A percentile compares a stretch with the other conserved stretches of the same genome.
Evolutionary conservation across 2,797 vertebrate genomes (phyloP).

Genomic region (Tamandua tetradactyla): DNA sequence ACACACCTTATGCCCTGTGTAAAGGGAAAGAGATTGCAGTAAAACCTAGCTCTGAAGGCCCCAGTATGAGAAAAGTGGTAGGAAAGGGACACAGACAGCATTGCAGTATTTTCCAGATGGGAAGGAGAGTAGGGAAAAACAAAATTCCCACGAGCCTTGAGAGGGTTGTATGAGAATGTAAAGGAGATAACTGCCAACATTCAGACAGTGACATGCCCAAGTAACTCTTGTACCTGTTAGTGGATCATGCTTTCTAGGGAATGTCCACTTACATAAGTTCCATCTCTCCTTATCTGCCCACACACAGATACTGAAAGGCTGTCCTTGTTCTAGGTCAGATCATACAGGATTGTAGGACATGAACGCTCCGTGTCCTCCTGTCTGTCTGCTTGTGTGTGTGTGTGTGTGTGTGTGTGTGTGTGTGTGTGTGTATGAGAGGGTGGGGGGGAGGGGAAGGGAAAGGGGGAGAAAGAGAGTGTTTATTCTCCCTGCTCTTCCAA

Average conservation of each 20-base stretch:
- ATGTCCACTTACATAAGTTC: neutral
- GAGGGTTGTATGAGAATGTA: slow-evolving; percentile 30
- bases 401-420: too few relatives aligned
- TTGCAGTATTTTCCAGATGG: neutral
- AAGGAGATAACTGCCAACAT: slow-evolving; percentile 19
- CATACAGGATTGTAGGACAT: neutral
- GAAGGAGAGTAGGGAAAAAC: slow-evolving; percentile 20
- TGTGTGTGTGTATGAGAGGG: too few relatives aligned
- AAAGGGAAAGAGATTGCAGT: neutral
- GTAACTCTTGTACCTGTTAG: neutral
- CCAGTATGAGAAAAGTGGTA: neutral
- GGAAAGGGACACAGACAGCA: slow-evolving; percentile 29
- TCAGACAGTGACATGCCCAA: neutral
- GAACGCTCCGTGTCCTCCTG: neutral
- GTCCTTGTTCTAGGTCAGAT: neutral
- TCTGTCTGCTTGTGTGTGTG: neutral
- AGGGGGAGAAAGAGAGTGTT: neutral
- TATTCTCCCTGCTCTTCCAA: neutral
- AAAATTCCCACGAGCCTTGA: slow-evolving; percentile 38
- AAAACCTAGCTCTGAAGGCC: neutral
- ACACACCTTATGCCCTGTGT: too few relatives aligned
- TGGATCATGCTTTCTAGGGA: slow-evolving; percentile 16
- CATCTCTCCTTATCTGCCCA: neutral
- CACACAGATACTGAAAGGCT: neutral
- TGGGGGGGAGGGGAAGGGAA: neutral